A percentile compares a stretch with the other conserved stretches of the same genome.
phyloP scores from a whole-genome alignment of 2,797 vertebrate species.

The Arrhamphus sclerolepis region DNA sequence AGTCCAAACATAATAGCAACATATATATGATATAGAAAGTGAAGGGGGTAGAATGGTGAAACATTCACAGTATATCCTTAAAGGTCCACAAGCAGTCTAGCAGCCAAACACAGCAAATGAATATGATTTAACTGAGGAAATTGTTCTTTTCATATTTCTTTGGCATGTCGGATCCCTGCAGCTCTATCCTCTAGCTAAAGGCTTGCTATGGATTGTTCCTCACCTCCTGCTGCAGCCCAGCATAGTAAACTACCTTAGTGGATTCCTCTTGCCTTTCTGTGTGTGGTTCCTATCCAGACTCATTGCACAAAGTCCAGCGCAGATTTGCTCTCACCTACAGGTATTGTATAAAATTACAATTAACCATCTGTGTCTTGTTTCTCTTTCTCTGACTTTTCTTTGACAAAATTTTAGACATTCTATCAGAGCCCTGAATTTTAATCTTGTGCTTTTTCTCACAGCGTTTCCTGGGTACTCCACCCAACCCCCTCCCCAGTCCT shows the following conservation, averaged over 20 bases:
- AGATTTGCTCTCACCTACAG: constrained; percentile 70
- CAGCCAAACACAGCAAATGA: not conserved
- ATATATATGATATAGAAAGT: too few relatives aligned
- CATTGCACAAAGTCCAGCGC: constrained; percentile 53
- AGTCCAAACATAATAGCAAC: too few relatives aligned
- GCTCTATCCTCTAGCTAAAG: constrained; percentile 36
- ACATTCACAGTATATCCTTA: too few relatives aligned
- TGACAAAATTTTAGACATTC: not conserved
- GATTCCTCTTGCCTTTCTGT: constrained; percentile 47
- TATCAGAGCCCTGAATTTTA: not conserved
- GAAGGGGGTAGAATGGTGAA: too few relatives aligned
- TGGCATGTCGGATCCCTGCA: constrained; percentile 18
- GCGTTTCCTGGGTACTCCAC: constrained; percentile 70
- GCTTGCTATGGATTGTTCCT: constrained; percentile 76
- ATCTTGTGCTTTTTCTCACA: constrained; percentile 27
- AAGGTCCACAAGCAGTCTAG: too few relatives aligned
- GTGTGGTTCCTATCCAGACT: constrained; percentile 60
- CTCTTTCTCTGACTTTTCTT: not conserved
- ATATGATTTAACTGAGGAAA: not conserved
- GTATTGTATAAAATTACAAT: constrained; percentile 42
- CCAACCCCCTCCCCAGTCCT: constrained; percentile 70
- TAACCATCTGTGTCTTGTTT: not conserved
- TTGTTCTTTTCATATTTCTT: not conserved
- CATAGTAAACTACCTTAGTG: constrained; percentile 73
- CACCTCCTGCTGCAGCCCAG: constrained; percentile 61